Evolutionary conservation across 1,140 invertebrate genomes (phyloP), one percentile per base, ranked within the genome.

Genomic region (Aricia agestis): DNA sequence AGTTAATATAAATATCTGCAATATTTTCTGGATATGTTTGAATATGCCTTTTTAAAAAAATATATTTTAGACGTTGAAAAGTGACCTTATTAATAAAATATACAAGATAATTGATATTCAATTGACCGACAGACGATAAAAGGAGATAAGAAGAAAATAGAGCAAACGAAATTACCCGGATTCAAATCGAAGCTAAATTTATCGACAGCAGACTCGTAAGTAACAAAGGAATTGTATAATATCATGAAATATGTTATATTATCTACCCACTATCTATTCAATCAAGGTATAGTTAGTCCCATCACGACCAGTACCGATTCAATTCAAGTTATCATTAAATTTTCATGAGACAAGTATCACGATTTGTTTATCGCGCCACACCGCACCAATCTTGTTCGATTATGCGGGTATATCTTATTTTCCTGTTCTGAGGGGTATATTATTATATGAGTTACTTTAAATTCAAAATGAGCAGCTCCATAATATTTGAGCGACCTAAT

Each of bases 311-410:
- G 66, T 79, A 83, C 81, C 76, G 76, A 77, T 77, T 75, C 71
- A 76, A 76, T 78, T 77, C 72, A 78, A 67, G 71, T 70, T 78
- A 75, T 78, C 74, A 77, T 82, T 83, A 77, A 77, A 81, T 52
- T 82, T 81, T 81, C 78, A 83, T 78, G 78, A 81, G 66, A 72
- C 71, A 52, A 73, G 75, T 31, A 77, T 70, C 69, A 77, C 74
- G 72, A 74, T 73, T 67, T 69, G 36, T 42, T 32, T 52, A 52
- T 52, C 45, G 11, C 45, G 45, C 45, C 13, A 52, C 13, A 52
- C 45, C 45, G 45, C 45, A 52, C 13, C 13, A 13, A 52, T 52
- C 13, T 52, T 13, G 45, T 5, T 52, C 45, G 13, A 52, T 52
- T 52, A 15, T 52, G 45, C 45, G 45, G 45, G 45, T 52, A 52